Evolutionary conservation across 2,888 invertebrate species (phyloP).

Genomic region (Cerceris ruficornis): DNA sequence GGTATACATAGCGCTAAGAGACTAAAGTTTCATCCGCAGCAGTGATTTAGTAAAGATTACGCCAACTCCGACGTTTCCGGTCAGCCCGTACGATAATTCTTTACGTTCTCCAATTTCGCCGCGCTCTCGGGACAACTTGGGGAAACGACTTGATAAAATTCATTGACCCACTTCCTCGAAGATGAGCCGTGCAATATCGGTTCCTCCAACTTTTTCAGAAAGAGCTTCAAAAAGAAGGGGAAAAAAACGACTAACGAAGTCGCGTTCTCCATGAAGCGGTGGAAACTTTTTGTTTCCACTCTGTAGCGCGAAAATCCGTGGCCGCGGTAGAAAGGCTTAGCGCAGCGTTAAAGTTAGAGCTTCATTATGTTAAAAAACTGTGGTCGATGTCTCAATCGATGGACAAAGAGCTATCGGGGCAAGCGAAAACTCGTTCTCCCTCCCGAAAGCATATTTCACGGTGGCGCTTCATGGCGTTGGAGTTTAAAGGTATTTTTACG

Average conservation of each 20-base stretch:
- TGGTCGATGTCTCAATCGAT: slow-evolving; percentile 9
- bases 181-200: not conserved
- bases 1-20: too few relatives aligned
- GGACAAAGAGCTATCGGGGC: not conserved
- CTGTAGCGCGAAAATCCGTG: not conserved
- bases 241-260: not conserved
- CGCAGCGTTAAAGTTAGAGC: not conserved
- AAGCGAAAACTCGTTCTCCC: not conserved
- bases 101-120: slow-evolving; percentile 24
- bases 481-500: slow-evolving; percentile 5
- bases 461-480: slow-evolving; percentile 1
- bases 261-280: not conserved
- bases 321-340: not conserved
- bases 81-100: too few relatives aligned
- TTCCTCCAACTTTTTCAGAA: too few relatives aligned
- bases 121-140: slow-evolving; percentile 10
- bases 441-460: slow-evolving; percentile 1
- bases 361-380: slow-evolving; percentile 8
- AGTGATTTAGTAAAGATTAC: too few relatives aligned
- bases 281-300: not conserved
- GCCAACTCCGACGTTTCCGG: too few relatives aligned
- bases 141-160: not conserved
- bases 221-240: not conserved
- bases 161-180: not conserved
- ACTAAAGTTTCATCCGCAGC: too few relatives aligned